Evolutionary conservation across 2,113 vertebrate species (phyloP).

Genomic region (Sitta europaea): DNA sequence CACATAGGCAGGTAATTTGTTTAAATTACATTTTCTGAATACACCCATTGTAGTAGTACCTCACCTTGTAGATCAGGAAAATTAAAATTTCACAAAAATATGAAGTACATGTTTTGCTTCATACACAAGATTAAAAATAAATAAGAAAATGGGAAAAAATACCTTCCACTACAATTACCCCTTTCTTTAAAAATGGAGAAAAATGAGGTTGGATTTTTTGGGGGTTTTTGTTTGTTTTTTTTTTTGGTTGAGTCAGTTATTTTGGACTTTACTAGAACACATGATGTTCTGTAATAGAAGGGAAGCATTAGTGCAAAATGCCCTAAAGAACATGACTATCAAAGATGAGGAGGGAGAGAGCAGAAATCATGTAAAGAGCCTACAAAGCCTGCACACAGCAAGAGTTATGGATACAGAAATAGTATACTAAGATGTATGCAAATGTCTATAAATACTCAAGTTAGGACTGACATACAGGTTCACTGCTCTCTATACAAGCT

Average conservation of each 20-base stretch:
- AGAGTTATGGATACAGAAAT: not conserved
- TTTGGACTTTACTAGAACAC: not conserved
- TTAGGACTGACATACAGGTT: not conserved
- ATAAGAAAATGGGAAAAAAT: not conserved
- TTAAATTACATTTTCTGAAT: not conserved
- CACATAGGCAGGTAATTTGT: not conserved
- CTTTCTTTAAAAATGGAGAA: not conserved
- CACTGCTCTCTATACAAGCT: not conserved
- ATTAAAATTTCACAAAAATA: slow-evolving; percentile 31
- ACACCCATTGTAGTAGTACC: not conserved
- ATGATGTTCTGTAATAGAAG: not conserved
- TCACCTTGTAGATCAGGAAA: not conserved
- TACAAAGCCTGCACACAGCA: not conserved
- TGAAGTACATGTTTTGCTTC: not conserved
- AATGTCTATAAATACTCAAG: not conserved
- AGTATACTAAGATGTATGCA: not conserved
- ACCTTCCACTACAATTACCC: not conserved
- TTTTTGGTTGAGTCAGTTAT: not conserved
- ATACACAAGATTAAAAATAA: not conserved
- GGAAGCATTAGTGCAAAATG: not conserved
- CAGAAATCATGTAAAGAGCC: not conserved
- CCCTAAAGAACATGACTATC: not conserved
- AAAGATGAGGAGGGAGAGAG: not conserved
- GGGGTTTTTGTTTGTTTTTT: too few species aligned
- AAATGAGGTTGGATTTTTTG: not conserved